Percentiles rank a stretch among this genome's conserved stretches.
Conservation (phyloP, 2,797 vertebrate species). For the Crenuchus spilurus region DNA sequence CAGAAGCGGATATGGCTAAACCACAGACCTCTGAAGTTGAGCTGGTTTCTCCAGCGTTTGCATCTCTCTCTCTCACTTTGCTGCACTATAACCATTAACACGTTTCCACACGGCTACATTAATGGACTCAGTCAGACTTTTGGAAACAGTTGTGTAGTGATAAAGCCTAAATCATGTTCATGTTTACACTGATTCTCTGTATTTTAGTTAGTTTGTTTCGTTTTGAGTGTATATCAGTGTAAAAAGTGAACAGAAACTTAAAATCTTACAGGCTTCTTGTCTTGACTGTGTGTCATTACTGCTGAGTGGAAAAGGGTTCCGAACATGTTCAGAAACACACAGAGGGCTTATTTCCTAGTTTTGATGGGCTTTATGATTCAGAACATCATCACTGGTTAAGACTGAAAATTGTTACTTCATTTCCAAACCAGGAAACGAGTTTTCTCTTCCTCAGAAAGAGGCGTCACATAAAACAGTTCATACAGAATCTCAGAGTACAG, state of each 20-base stretch:
- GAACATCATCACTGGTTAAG: background rate
- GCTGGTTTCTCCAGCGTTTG: conserved; percentile 42
- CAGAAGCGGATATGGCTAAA: conserved; percentile 78
- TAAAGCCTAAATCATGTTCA: too few relatives aligned
- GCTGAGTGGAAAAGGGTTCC: too few relatives aligned
- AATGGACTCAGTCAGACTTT: conserved; percentile 21
- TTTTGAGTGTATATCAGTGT: too few relatives aligned
- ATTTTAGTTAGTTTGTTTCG: too few relatives aligned
- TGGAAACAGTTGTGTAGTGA: background rate
- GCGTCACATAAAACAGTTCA: too few relatives aligned
- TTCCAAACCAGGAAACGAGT: conserved; percentile 30
- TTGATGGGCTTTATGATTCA: background rate
- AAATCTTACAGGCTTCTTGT: too few relatives aligned
- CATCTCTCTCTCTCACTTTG: background rate
- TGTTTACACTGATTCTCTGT: too few relatives aligned
- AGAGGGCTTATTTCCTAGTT: background rate
- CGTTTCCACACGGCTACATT: background rate
- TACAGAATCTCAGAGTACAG: background rate
- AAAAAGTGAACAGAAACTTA: too few relatives aligned
- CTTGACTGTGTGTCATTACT: too few relatives aligned
- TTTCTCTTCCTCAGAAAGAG: conserved; percentile 12
- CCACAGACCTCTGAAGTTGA: conserved; percentile 30
- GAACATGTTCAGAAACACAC: background rate
- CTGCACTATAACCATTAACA: background rate
- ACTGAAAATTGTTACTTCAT: background rate